Base-by-base conservation (phyloP, 2,888 invertebrate species). In the Netelia fuscicornis region DNA sequence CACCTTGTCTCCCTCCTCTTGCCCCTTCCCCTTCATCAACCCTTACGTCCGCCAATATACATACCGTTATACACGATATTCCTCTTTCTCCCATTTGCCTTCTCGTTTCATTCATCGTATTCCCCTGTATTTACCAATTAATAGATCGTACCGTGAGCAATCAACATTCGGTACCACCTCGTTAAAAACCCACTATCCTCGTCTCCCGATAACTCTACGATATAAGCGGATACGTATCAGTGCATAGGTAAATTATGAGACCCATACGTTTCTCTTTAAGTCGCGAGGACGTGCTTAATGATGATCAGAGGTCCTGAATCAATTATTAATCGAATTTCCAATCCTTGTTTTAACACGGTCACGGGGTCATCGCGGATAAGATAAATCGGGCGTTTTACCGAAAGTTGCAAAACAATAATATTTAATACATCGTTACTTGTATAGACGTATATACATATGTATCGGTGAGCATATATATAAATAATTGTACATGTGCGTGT, bases 71-170 rank as follows among this genome's bases (percentile, higher is more conserved):
- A 20, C 17, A 58, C 23, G 10, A 58, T 58, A 20, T 20, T 37
- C 54, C 54, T 56, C 62, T 72, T 72, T 48, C 80, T 54, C 64
- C 25, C 58, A 23, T 72, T 72, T 48, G 54, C n/a, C n/a, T 78
- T 25, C 56, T 71, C 78, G 78, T 82, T 80, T 82, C 70, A 85
- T 85, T 85, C 71, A 72, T 80, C 75, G 58, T 71, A 82, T 85
- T 79, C 58, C 58, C 70, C 79, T 65, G 71, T 76, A 62, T 85
- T 82, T 79, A 54, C 75, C 82, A 85, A 85, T 85, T 85, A 85
- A 85, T 85, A 85, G 85, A 85, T 85, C 82, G 85, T 85, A 60
- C 76, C 71, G 60, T 56, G 72, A 79, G 82, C 79, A 79, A 85
- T 85, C 71, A 82, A 85, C 71, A 52, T 79, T 67, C 30, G 17